Evolutionary conservation across 1,140 invertebrate species (phyloP).

Genomic region (Atopsyche davidsoni): DNA sequence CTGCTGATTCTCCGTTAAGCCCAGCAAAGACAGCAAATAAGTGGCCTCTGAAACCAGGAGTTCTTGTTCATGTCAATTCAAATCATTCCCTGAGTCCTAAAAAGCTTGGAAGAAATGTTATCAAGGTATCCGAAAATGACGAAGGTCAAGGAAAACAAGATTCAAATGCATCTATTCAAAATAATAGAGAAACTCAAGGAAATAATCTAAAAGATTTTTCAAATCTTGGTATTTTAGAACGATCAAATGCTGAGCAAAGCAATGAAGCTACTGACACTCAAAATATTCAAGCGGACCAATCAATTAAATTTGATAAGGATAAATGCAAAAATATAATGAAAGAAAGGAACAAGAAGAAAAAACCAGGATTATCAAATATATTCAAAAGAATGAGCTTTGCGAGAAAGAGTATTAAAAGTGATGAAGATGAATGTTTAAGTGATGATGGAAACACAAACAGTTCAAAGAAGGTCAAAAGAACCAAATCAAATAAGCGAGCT

Average conservation of each 20-base stretch:
- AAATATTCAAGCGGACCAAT: constrained; percentile 39
- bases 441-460: constrained; percentile 41
- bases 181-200: constrained; percentile 13
- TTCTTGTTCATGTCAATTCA: constrained; percentile 76
- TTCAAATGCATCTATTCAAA: constrained; percentile 10
- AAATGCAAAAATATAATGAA: constrained; percentile 30
- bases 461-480: constrained; percentile 38
- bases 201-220: constrained; percentile 10
- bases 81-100: constrained; percentile 48
- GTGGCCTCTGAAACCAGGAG: constrained; percentile 83
- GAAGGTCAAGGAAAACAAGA: constrained; percentile 26
- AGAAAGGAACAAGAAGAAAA: constrained; percentile 6
- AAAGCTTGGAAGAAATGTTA: constrained; percentile 39
- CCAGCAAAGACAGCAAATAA: constrained; percentile 61
- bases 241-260: constrained; percentile 33
- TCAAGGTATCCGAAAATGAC: constrained; percentile 30
- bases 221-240: constrained; percentile 40
- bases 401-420: constrained; percentile 34
- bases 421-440: constrained; percentile 35
- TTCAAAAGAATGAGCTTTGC: constrained; percentile 38
- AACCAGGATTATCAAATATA: constrained; percentile 27
- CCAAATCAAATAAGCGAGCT: constrained; percentile 36
- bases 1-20: constrained; percentile 26
- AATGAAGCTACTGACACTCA: constrained; percentile 34
- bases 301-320: constrained; percentile 37